Conservation (phyloP, 2,797 vertebrate species). For the Chelonia mydas region DNA sequence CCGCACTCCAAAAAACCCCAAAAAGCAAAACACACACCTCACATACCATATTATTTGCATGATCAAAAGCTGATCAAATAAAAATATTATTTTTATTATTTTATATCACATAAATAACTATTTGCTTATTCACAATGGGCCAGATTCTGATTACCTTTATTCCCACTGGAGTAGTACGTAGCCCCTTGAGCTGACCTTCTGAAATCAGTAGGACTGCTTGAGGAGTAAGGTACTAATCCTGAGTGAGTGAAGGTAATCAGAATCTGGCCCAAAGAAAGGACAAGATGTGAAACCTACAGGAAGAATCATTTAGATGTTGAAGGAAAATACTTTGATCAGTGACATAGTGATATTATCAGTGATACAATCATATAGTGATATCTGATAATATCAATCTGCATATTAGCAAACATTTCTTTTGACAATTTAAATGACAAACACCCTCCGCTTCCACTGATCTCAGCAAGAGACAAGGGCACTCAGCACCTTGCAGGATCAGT, state of each 20-base stretch:
- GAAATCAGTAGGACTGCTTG: neutral
- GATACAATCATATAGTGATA: rapidly evolving
- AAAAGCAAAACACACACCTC: neutral
- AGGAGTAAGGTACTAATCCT: neutral
- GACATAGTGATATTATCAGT: neutral
- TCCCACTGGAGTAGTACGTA: neutral
- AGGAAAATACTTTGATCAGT: neutral
- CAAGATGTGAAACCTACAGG: neutral
- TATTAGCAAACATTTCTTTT: neutral
- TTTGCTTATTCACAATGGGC: neutral
- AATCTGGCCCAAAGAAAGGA: neutral
- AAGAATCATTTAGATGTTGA: neutral
- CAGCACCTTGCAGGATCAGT: neutral
- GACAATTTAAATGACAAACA: neutral
- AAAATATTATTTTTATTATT: neutral
- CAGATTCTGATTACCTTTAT: neutral
- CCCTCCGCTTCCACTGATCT: neutral
- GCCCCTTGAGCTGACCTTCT: neutral
- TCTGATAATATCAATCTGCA: neutral
- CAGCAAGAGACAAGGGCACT: neutral
- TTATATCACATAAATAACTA: neutral
- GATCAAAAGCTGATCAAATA: neutral
- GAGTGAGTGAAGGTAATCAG: neutral
- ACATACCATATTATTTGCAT: neutral
- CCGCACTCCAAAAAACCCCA: neutral